phyloP scores from a whole-genome alignment of 2,797 vertebrate species.

The Holocentrus rufus region DNA sequence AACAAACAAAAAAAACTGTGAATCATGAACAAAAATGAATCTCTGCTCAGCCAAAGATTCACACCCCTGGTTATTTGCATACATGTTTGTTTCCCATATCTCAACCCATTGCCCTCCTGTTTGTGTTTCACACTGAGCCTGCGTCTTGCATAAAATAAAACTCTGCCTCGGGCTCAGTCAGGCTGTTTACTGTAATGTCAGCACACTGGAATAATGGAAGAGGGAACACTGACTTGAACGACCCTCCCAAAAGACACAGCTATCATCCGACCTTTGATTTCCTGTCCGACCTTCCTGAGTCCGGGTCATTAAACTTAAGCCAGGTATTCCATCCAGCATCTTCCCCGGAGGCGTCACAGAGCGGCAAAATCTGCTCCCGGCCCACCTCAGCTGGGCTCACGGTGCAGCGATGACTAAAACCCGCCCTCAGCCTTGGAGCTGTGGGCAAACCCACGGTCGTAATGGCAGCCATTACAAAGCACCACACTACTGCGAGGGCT shows the following conservation, averaged over 20 bases:
- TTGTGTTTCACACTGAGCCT: background rate
- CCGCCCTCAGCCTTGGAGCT: constrained; percentile 17
- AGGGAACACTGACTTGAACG: background rate
- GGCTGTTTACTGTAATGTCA: background rate
- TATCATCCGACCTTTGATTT: constrained; percentile 22
- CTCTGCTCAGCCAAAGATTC: no score
- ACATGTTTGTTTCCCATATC: background rate
- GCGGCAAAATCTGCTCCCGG: background rate
- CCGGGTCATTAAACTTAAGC: constrained; percentile 18
- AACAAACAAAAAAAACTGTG: no score
- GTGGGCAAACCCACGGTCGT: constrained; percentile 36
- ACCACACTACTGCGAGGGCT: constrained; percentile 33
- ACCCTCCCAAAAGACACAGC: constrained; percentile 19
- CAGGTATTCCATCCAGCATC: constrained; percentile 24
- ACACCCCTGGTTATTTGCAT: no score
- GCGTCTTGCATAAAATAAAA: background rate
- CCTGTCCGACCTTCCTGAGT: constrained; percentile 12
- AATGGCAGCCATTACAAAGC: constrained; percentile 59
- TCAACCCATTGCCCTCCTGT: background rate
- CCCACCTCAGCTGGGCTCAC: background rate
- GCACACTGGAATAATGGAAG: background rate
- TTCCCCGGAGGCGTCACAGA: constrained; percentile 15
- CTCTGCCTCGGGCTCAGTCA: background rate
- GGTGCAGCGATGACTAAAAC: background rate
- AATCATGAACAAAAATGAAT: no score